phyloP scores from a whole-genome alignment of 2,113 vertebrate genomes.

The Nycticorax nycticorax region DNA sequence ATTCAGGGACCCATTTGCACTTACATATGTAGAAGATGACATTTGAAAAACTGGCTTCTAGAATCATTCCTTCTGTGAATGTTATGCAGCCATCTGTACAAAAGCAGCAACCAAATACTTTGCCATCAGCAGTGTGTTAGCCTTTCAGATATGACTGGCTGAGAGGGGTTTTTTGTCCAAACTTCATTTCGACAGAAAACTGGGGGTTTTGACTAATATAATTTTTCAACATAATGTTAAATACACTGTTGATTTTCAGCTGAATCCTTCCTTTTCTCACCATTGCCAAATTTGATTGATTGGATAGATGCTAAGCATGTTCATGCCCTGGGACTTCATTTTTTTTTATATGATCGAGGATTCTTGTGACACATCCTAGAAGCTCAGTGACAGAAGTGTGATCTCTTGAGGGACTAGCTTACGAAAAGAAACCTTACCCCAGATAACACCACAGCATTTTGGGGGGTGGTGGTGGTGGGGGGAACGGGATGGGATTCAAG shows the following conservation, averaged over 20 bases:
- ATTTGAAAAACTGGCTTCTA: conserved; percentile 60
- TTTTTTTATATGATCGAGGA: background rate
- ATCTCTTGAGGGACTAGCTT: background rate
- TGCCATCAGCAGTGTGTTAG: conserved; percentile 11
- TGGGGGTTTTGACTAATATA: background rate
- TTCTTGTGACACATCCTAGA: background rate
- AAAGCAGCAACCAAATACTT: conserved; percentile 48
- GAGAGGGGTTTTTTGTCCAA: background rate
- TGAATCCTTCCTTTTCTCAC: background rate
- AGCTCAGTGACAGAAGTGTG: background rate
- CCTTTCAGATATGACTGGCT: conserved; percentile 5
- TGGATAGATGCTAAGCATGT: background rate
- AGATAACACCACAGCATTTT: background rate
- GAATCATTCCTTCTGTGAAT: conserved; percentile 55
- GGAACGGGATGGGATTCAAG: fast-evolving
- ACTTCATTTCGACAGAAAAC: background rate
- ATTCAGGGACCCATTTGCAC: conserved; percentile 34
- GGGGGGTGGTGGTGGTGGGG: no score
- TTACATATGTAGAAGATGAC: conserved; percentile 57
- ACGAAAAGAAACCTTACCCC: background rate
- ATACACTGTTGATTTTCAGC: background rate
- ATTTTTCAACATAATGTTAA: background rate
- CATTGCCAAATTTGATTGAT: background rate
- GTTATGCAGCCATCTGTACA: conserved; percentile 63
- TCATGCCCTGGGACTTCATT: background rate